Evolutionary conservation across 2,113 vertebrate genomes (phyloP).

Genomic region (Chrysemys picta): DNA sequence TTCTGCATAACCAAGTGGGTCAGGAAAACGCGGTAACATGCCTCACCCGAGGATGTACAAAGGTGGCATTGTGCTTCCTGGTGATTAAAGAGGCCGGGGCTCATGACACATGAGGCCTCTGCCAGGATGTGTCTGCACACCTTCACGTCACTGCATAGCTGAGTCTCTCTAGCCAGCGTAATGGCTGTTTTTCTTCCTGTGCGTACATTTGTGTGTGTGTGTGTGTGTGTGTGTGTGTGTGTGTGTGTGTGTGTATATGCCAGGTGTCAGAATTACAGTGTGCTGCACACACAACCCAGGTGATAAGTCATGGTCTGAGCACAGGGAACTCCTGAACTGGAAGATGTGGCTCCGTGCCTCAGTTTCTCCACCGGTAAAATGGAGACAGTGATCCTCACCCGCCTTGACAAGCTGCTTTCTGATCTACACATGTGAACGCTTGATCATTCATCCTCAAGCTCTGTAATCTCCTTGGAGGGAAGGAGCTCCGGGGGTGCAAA

Average conservation of each 20-base stretch:
- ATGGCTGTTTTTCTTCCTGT: neutral
- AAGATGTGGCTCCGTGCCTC: neutral
- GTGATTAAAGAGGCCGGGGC: neutral
- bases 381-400: neutral
- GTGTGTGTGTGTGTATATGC: rapidly evolving
- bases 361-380: neutral
- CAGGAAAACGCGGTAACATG: rapidly evolving
- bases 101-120: neutral
- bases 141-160: neutral
- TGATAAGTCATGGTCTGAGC: neutral
- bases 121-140: neutral
- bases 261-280: neutral
- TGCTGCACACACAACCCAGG: neutral
- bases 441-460: neutral
- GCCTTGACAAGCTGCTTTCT: neutral
- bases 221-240: neutral
- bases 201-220: neutral
- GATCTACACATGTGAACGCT: neutral
- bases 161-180: neutral
- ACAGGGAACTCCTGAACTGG: neutral
- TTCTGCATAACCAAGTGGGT: neutral
- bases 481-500: neutral
- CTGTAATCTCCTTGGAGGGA: neutral
- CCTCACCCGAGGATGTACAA: neutral
- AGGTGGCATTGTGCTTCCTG: neutral